These are phyloP conservation scores for Catagonus wagneri DNA, from an alignment of 2,113 vertebrate genomes.

Conservation along the genomic window DNA sequence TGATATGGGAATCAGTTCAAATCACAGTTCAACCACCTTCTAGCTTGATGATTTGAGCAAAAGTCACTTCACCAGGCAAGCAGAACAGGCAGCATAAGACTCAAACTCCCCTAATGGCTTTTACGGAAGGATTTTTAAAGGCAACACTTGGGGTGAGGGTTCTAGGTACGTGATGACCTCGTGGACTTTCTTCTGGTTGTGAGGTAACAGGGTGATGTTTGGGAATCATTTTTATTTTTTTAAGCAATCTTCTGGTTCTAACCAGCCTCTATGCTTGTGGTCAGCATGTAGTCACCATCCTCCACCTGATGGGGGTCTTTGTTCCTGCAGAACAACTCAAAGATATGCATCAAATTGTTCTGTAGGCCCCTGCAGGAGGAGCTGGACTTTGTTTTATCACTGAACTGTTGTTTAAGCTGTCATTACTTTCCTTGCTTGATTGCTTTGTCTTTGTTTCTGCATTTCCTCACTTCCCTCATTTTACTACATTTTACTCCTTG, in stretches of 20 bases:
- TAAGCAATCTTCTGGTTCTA: neutral
- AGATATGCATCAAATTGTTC: neutral
- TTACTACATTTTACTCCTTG: neutral
- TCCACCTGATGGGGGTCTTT: neutral
- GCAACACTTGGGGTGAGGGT: neutral
- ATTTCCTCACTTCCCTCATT: neutral
- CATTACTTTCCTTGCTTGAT: neutral
- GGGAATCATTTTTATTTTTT: neutral
- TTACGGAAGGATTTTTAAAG: neutral
- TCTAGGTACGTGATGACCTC: neutral
- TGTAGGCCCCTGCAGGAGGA: neutral
- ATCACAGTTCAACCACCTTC: neutral
- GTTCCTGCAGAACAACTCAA: neutral
- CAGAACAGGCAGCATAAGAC: neutral
- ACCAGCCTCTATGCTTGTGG: neutral
- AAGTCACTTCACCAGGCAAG: neutral
- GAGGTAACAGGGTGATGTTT: neutral
- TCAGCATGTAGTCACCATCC: neutral
- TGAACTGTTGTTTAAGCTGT: neutral
- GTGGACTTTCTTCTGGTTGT: neutral
- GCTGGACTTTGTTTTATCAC: neutral
- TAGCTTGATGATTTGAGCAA: neutral
- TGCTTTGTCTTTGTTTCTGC: neutral
- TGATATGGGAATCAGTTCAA: constrained; percentile 1
- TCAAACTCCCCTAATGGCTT: neutral